phyloP scores from a whole-genome alignment of 2,113 vertebrate genomes.

The Pseudorectes ferrugineus region DNA sequence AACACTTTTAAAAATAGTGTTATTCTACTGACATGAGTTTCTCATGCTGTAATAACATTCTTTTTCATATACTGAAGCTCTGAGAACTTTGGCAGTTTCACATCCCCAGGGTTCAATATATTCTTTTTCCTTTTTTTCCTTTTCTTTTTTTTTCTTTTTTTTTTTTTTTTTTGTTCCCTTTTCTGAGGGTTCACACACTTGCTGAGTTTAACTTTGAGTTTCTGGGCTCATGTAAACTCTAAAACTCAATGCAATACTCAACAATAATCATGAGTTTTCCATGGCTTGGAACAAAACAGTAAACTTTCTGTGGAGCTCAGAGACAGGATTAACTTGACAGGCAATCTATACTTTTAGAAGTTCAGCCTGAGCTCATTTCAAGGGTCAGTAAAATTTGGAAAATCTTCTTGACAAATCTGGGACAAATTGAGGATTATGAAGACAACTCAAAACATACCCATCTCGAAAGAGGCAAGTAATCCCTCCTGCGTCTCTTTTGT shows the following conservation, averaged over 20 bases:
- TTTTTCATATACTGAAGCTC: background rate
- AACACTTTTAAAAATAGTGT: background rate
- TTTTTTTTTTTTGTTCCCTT: background rate
- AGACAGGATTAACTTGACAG: background rate
- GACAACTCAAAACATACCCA: background rate
- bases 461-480: background rate
- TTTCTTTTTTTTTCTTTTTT: too few species aligned
- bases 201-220: background rate
- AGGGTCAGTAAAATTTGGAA: background rate
- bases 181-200: background rate
- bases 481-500: background rate
- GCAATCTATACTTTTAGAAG: background rate
- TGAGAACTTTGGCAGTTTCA: background rate
- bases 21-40: background rate
- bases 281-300: background rate
- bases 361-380: background rate
- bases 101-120: background rate
- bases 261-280: background rate
- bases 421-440: constrained; percentile 33
- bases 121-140: fast-evolving
- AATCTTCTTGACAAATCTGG: constrained; percentile 33
- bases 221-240: background rate
- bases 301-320: background rate
- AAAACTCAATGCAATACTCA: background rate
- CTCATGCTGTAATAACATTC: background rate